Percentiles rank a stretch among this genome's conserved stretches.
Conservation (phyloP, 2,888 invertebrate genomes). For the Phoronis australis region DNA sequence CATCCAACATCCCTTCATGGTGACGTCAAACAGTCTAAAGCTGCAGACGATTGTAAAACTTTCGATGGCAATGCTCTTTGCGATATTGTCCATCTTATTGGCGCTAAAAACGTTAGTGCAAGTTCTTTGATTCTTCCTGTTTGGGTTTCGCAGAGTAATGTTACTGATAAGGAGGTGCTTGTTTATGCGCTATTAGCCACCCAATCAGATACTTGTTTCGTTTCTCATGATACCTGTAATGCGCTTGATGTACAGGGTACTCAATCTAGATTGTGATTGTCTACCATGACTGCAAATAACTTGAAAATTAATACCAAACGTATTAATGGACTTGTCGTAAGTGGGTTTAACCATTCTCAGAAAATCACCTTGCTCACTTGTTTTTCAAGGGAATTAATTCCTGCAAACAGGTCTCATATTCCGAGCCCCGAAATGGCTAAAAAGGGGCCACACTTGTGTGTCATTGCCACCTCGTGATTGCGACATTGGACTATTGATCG, state of each 20-base stretch:
- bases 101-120: background rate
- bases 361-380: constrained; percentile 6
- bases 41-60: background rate
- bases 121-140: constrained; percentile 19
- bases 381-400: constrained; percentile 12
- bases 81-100: constrained; percentile 2
- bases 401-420: constrained; percentile 10
- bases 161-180: constrained; percentile 14
- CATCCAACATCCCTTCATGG: constrained; percentile 20
- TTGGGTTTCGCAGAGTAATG: constrained; percentile 12
- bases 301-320: constrained; percentile 3
- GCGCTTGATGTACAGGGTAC: constrained; percentile 8
- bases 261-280: constrained; percentile 8
- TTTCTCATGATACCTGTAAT: constrained; percentile 10
- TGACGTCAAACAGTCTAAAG: constrained; percentile 1
- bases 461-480: constrained; percentile 1
- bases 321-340: constrained; percentile 7
- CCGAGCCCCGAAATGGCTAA: constrained; percentile 6
- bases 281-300: constrained; percentile 15
- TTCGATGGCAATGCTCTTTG: background rate
- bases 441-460: background rate
- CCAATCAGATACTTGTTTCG: constrained; percentile 20
- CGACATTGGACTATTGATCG: constrained; percentile 5
- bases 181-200: constrained; percentile 22
- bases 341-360: constrained; percentile 5